Evolutionary conservation across 2,113 vertebrate genomes (phyloP).

Genomic region (Eurypyga helias): DNA sequence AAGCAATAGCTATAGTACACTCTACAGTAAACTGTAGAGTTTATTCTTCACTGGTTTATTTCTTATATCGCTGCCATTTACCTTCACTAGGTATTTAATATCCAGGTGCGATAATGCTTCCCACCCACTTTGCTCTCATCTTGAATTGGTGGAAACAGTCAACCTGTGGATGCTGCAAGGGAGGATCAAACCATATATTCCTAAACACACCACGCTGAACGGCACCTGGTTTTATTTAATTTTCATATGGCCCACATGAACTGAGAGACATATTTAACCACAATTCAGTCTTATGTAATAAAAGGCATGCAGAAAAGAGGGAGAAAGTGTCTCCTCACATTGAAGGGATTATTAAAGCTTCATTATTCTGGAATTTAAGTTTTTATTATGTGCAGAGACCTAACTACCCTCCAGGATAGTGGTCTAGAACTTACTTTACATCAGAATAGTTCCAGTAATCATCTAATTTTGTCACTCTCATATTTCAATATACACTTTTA

Average conservation of each 20-base stretch:
- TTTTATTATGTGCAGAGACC: neutral
- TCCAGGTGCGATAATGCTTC: neutral
- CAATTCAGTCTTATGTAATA: neutral
- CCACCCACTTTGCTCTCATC: neutral
- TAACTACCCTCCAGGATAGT: neutral
- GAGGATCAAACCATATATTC: neutral
- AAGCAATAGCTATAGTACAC: neutral
- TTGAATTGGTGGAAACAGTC: neutral
- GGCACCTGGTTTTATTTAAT: slow-evolving; percentile 17
- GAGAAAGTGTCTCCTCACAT: neutral
- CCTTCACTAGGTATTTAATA: neutral
- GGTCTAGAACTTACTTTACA: neutral
- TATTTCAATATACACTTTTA: neutral
- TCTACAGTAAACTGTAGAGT: neutral
- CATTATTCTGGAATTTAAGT: neutral
- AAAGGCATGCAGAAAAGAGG: neutral
- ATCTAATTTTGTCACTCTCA: neutral
- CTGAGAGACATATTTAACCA: neutral
- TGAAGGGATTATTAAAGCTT: neutral
- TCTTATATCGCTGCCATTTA: neutral
- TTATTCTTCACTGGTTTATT: neutral
- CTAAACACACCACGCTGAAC: neutral
- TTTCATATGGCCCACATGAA: neutral
- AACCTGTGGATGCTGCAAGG: neutral
- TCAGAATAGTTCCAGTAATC: neutral